Base-by-base conservation (phyloP, 2,113 vertebrate genomes). In the Ailuropoda melanoleuca region DNA sequence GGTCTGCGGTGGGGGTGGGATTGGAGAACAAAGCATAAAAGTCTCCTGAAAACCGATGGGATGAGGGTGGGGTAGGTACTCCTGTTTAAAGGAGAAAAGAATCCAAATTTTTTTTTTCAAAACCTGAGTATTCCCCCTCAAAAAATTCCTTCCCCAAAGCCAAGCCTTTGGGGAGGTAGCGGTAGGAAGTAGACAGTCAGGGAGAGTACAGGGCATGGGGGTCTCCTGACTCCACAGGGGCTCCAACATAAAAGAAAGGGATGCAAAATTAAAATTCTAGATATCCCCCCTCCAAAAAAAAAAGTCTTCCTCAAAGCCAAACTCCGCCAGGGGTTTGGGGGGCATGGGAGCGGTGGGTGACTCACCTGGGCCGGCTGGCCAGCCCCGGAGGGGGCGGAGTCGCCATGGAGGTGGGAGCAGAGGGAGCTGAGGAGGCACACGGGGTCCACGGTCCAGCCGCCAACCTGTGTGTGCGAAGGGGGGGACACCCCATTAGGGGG, bases 401-500 rank as follows among this genome's bases (percentile, higher is more conserved):
- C 97, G 95, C 98, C 95, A 74, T 98, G 98, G 43, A 98, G 97
- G 98, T 98, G 98, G 94, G 98, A 98, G 96, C 98, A 98, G 97
- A 98, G 97, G 97, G 98, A 98, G 97, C 97, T 98, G 98, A 98
- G 98, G 95, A 98, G 98, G 95, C 98, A 98, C 97, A 98, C 98
- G 50, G 97, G 98, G 97, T 98, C 98, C 98, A 98, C 97, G 74
- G 97, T 98, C 98, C 98, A 98, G 98, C 98, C 94, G 93, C 98
- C 98, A 95, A 98, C 98, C 98, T 98, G 98, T 98, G 98, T 98
- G 98, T 97, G 98, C 78, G 97, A 98, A 98, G 97, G 7, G 96
- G 95, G 98, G 98, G 97, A 98, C 97, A 98, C 98, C 98, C 98
- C 95, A 97, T 98, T 98, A 98, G 98, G 98, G 98, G 97, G 96